Base-by-base conservation (phyloP, 2,113 vertebrate species). In the Symphodus melops region DNA sequence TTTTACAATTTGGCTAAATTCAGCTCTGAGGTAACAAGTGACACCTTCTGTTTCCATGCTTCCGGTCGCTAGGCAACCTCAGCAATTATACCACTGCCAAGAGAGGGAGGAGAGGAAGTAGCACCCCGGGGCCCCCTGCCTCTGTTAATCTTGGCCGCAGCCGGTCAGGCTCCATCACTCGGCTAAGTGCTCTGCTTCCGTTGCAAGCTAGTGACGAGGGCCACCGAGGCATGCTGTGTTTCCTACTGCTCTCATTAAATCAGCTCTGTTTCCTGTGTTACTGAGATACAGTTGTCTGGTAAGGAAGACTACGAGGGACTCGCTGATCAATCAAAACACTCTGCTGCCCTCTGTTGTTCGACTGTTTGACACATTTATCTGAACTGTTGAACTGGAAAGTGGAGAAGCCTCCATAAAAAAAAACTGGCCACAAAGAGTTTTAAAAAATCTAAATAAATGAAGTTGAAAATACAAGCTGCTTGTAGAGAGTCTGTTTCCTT, bases 11-110 rank as follows among this genome's bases (percentile, higher is more conserved):
- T 92, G 88, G 72, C 88, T 92, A 92, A 92, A 93, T 92, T 83
- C 69, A 83, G 91, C 89, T 91, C 88, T 93, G 89, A 93, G 91
- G 91, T 93, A 89, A 91, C 89, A 90, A 92, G 89, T 91, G 86
- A 94, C 91, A 94, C 92, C 87, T 93, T 90, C 89, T 90, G 91
- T 93, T 91, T 92, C 89, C 76, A 88, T 90, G 87, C 81, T 92
- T 91, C 88, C 83, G 77, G 93, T 95, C 88, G 89, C 93, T 91
- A 93, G 91, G 93, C 93, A 93, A 94, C 92, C 78, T 86, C 67
- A 85, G 87, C 88, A 90, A 91, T 91, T 89, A 93, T 92, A 79
- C 74, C 78, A 71, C 66, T 79, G 84, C 86, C 87, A 92, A 84
- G 85, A 89, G 90, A 89, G 86, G 83, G 81, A 90, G 75, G 66